Conservation (phyloP, 2,888 invertebrate genomes). For the Yponomeuta evonymella region DNA sequence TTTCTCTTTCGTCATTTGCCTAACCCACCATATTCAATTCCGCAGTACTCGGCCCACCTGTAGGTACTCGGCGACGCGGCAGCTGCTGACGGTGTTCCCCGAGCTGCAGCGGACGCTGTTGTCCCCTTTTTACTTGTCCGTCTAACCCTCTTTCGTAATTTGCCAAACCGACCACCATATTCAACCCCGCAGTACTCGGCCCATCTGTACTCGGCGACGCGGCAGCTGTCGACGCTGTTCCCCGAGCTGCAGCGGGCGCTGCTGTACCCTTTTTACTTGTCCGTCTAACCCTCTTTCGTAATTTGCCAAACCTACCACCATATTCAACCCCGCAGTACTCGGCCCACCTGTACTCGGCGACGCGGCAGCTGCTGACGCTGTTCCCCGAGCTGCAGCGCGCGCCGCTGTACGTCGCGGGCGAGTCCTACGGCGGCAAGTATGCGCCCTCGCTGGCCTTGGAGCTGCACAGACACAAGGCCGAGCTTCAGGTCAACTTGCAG, state of each 20-base stretch:
- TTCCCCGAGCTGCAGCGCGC: constrained; percentile 75
- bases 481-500: constrained; percentile 56
- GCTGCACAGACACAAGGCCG: constrained; percentile 59
- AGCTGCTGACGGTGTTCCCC: constrained; percentile 79
- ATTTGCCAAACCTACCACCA: too few relatives aligned
- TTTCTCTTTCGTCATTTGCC: too few relatives aligned
- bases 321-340: constrained; percentile 27
- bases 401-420: constrained; percentile 79
- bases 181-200: constrained; percentile 31
- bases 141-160: too few relatives aligned
- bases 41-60: constrained; percentile 70
- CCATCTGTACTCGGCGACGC: constrained; percentile 64
- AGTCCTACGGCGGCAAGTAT: constrained; percentile 79
- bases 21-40: too few relatives aligned
- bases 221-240: constrained; percentile 79
- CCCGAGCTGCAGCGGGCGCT: constrained; percentile 51
- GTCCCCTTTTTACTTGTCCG: too few relatives aligned
- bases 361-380: constrained; percentile 73
- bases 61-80: constrained; percentile 65
- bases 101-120: constrained; percentile 40
- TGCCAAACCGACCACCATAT: too few relatives aligned
- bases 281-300: too few relatives aligned
- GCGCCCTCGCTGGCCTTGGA: constrained; percentile 76
- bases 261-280: too few relatives aligned
- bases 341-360: constrained; percentile 60